phyloP scores from a whole-genome alignment of 2,888 invertebrate species.

The Campoplex capitator region DNA sequence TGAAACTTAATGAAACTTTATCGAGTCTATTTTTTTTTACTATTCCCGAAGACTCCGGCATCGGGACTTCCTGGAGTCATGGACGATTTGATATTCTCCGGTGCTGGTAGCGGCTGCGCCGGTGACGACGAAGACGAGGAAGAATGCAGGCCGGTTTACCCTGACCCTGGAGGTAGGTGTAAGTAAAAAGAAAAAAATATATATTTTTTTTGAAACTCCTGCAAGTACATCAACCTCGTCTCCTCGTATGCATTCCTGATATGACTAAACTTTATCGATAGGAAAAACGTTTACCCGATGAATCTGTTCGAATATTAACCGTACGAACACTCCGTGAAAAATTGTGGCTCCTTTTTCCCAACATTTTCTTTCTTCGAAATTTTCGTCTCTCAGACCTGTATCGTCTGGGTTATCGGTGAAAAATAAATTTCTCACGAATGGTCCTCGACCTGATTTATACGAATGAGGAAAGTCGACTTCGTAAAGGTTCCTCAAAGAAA shows the following conservation, averaged over 20 bases:
- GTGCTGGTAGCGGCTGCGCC: conserved; percentile 95
- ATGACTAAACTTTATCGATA: not conserved
- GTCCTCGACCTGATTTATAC: not conserved
- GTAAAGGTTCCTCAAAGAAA: not conserved
- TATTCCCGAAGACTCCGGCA: conserved; percentile 89
- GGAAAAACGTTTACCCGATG: not conserved
- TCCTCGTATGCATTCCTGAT: no score
- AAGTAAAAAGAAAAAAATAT: conserved; percentile 66
- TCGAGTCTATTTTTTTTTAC: not conserved
- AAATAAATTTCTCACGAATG: conserved; percentile 4
- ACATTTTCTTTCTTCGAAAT: not conserved
- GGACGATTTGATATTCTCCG: conserved; percentile 96
- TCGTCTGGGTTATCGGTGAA: not conserved
- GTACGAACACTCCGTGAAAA: not conserved
- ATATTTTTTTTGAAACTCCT: conserved; percentile 68
- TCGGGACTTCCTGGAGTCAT: conserved; percentile 91
- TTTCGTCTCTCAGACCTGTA: not conserved
- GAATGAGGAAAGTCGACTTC: not conserved
- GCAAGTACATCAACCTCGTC: conserved; percentile 68
- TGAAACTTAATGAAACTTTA: not conserved
- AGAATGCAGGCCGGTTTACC: conserved; percentile 93
- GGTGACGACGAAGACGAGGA: conserved; percentile 94
- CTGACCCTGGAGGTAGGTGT: conserved; percentile 89
- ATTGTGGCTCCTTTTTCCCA: conserved; percentile 14
- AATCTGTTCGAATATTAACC: not conserved